Conservation (phyloP, 2,113 vertebrate genomes). For the Hassar affinis region DNA sequence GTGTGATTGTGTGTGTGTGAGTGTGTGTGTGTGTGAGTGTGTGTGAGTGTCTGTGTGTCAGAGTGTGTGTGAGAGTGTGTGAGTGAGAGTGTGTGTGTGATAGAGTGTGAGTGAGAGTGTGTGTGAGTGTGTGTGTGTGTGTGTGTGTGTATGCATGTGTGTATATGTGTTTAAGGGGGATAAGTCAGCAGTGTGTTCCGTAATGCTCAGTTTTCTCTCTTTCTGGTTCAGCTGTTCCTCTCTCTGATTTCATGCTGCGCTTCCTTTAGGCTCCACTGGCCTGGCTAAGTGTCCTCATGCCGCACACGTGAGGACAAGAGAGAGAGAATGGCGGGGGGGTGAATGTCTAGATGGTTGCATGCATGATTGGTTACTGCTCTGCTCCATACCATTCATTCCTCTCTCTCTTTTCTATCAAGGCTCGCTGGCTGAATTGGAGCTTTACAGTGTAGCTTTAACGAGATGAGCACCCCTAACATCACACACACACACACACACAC, state of each 20-base stretch:
- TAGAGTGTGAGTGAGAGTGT: too few species aligned
- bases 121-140: slow-evolving; percentile 39
- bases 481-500: slow-evolving; percentile 29
- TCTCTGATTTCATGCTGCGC: slow-evolving; percentile 76
- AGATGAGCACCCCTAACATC: slow-evolving; percentile 40
- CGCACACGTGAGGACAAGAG: slow-evolving; percentile 36
- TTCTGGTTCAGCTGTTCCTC: slow-evolving; percentile 78
- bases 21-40: too few species aligned
- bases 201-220: slow-evolving; percentile 76
- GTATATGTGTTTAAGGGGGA: slow-evolving; percentile 57
- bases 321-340: slow-evolving; percentile 44
- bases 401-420: slow-evolving; percentile 51
- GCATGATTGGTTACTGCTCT: slow-evolving; percentile 67
- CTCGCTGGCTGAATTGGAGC: slow-evolving; percentile 34
- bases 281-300: slow-evolving; percentile 60
- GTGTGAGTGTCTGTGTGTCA: too few species aligned
- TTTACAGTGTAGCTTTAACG: slow-evolving; percentile 58
- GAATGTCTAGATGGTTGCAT: slow-evolving; percentile 59
- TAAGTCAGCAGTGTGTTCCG: slow-evolving; percentile 71
- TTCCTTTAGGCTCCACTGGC: slow-evolving; percentile 70
- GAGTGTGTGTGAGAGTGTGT: too few species aligned
- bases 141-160: slow-evolving; percentile 43
- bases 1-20: too few species aligned
- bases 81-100: too few species aligned
- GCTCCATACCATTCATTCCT: slow-evolving; percentile 39